Percentiles rank a stretch among this genome's conserved stretches.
Conservation (phyloP, 2,888 invertebrate genomes). For the Eupithecia pulchellata region DNA sequence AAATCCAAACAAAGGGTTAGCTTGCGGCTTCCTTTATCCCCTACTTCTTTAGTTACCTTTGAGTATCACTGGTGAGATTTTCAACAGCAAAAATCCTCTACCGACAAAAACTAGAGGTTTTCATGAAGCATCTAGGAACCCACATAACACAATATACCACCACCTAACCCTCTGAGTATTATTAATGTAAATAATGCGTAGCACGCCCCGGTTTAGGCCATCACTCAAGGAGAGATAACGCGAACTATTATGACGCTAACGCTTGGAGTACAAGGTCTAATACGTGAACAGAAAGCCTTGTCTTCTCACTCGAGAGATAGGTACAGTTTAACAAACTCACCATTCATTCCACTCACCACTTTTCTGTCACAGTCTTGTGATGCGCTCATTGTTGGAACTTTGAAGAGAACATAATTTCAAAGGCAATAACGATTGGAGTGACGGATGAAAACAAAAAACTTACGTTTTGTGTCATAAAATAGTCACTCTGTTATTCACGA, state of each 20-base stretch:
- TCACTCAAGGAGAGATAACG: slow-evolving; percentile 3
- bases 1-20: neutral
- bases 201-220: neutral
- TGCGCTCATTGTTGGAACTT: no score
- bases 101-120: neutral
- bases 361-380: neutral
- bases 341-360: neutral
- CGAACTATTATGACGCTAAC: neutral
- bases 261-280: neutral
- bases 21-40: neutral
- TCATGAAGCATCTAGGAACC: neutral
- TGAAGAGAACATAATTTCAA: neutral
- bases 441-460: neutral
- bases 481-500: neutral
- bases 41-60: neutral
- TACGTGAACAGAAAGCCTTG: neutral
- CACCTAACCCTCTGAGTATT: neutral
- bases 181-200: neutral
- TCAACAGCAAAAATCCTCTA: neutral
- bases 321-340: neutral
- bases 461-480: neutral
- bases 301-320: no score
- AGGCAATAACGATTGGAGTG: neutral
- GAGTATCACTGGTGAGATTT: neutral
- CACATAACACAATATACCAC: neutral